phyloP scores from a whole-genome alignment of 2,888 invertebrate genomes.

The Liodrosophila aerea region DNA sequence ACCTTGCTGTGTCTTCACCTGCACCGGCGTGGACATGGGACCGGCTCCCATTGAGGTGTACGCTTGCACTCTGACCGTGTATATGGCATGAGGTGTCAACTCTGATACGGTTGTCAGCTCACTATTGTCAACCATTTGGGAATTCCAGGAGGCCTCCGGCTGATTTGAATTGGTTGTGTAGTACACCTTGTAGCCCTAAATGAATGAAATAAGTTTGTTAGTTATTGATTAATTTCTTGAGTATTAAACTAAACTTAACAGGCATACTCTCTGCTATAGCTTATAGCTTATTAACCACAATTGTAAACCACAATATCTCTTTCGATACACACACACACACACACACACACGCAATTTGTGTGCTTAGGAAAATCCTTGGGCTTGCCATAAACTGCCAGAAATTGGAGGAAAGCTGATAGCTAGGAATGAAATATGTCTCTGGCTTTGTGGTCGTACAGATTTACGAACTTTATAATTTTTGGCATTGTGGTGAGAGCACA shows the following conservation, averaged over 20 bases:
- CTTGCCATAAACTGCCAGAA: constrained; percentile 26
- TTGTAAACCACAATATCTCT: background rate
- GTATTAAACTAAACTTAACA: no score
- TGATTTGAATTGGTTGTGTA: constrained; percentile 95
- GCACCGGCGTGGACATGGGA: constrained; percentile 97
- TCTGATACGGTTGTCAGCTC: constrained; percentile 96
- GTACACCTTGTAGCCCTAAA: constrained; percentile 97
- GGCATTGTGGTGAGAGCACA: constrained; percentile 34
- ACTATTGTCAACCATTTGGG: constrained; percentile 96
- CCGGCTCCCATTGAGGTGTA: constrained; percentile 97
- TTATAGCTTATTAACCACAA: constrained; percentile 15
- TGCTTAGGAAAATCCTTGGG: constrained; percentile 5
- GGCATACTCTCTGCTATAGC: no score
- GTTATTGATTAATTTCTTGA: no score
- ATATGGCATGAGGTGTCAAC: constrained; percentile 94
- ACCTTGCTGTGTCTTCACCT: constrained; percentile 98
- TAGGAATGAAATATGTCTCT: constrained; percentile 47
- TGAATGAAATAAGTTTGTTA: background rate
- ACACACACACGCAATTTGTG: background rate
- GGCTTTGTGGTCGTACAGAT: constrained; percentile 50
- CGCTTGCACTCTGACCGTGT: constrained; percentile 96
- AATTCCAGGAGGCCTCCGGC: constrained; percentile 94
- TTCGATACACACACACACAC: background rate
- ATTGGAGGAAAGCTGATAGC: constrained; percentile 20
- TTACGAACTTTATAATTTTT: constrained; percentile 58